Percentiles rank a stretch among this genome's conserved stretches.
Conservation (phyloP, 1,140 invertebrate species). For the Frieseomelitta varia region DNA sequence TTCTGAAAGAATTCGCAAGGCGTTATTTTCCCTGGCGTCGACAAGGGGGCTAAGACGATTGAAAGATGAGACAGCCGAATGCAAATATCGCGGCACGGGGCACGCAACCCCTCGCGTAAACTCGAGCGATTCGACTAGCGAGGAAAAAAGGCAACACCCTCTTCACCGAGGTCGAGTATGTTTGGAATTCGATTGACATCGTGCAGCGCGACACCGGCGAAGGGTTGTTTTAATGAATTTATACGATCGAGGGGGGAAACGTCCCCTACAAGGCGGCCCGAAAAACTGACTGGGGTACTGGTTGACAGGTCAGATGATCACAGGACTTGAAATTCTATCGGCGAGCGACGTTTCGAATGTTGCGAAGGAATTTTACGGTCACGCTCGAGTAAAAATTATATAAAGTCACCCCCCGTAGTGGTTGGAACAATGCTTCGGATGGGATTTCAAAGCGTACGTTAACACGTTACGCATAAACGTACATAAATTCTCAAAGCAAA, state of each 20-base stretch:
- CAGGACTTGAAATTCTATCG: constrained; percentile 49
- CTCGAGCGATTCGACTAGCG: constrained; percentile 34
- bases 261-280: constrained; percentile 14
- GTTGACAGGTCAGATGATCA: constrained; percentile 37
- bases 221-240: constrained; percentile 79
- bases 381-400: constrained; percentile 15
- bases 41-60: constrained; percentile 31
- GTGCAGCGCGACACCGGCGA: constrained; percentile 59
- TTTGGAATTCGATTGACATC: constrained; percentile 72
- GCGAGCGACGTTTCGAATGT: constrained; percentile 23
- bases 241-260: constrained; percentile 56
- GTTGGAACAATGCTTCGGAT: no score
- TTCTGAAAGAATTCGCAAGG: background rate
- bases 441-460: no score
- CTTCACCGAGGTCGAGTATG: constrained; percentile 54
- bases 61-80: constrained; percentile 56
- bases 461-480: background rate
- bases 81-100: constrained; percentile 50
- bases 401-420: background rate
- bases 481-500: background rate
- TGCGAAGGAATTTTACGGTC: constrained; percentile 14
- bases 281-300: constrained; percentile 18
- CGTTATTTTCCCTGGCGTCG: background rate
- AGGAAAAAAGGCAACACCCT: constrained; percentile 53
- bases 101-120: constrained; percentile 34